phyloP scores from a whole-genome alignment of 2,888 invertebrate genomes.

The Tricholauxania praeusta region DNA sequence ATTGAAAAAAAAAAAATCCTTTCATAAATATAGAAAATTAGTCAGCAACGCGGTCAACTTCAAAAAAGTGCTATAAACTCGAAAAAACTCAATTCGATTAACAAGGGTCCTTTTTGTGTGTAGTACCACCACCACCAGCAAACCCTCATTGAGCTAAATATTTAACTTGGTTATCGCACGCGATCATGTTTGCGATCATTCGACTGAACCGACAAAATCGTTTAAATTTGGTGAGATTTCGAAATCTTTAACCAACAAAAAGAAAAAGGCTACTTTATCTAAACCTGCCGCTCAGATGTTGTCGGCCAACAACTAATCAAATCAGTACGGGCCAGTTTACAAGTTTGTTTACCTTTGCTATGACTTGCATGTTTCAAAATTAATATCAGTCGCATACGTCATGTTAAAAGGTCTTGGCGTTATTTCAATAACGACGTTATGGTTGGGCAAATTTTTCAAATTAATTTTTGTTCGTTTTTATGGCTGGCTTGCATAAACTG shows the following conservation, averaged over 20 bases:
- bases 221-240: slow-evolving; percentile 21
- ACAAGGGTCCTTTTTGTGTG: slow-evolving; percentile 3
- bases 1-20: background rate
- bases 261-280: too few relatives aligned
- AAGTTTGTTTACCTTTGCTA: background rate
- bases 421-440: too few relatives aligned
- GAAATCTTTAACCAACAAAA: background rate
- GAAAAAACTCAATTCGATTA: slow-evolving; percentile 12
- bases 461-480: too few relatives aligned
- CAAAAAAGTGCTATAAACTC: slow-evolving; percentile 6
- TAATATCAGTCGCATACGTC: background rate
- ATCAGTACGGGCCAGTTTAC: background rate
- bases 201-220: slow-evolving; percentile 3
- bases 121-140: background rate
- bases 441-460: too few relatives aligned
- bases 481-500: too few relatives aligned
- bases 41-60: slow-evolving; percentile 19
- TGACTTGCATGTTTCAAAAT: slow-evolving; percentile 21
- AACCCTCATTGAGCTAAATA: slow-evolving; percentile 9
- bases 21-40: background rate
- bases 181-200: slow-evolving; percentile 23
- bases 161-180: slow-evolving; percentile 32
- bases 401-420: too few relatives aligned
- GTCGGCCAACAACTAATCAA: slow-evolving; percentile 6
- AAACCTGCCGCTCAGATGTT: too few relatives aligned